Percentiles rank a stretch among this genome's conserved stretches.
Evolutionary conservation across 1,140 invertebrate genomes (phyloP).

Genomic region (Megalopta genalis): DNA sequence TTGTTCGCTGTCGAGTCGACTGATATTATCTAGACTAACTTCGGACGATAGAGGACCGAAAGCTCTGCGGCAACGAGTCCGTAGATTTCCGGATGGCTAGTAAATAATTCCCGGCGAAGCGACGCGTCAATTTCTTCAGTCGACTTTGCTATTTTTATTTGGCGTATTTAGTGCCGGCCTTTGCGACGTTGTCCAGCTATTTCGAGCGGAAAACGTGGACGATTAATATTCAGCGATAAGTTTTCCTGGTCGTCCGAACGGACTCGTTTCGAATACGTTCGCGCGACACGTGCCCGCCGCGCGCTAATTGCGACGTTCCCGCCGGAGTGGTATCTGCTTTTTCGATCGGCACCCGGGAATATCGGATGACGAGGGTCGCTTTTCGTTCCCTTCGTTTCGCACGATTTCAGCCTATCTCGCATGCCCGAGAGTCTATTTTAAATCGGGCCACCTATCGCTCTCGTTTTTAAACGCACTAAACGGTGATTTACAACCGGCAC

Average conservation of each 20-base stretch:
- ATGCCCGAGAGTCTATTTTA: constrained; percentile 54
- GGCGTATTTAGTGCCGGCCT: no score
- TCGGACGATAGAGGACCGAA: no score
- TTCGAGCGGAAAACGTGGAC: constrained; percentile 19
- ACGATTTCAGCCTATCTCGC: constrained; percentile 37
- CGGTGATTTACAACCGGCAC: constrained; percentile 55
- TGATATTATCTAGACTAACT: no score
- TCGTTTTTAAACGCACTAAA: constrained; percentile 64
- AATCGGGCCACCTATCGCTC: constrained; percentile 60
- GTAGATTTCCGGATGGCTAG: no score
- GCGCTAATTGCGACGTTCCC: no score
- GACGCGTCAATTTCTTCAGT: no score
- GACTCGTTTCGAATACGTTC: no score
- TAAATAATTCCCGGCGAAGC: no score
- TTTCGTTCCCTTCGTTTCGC: constrained; percentile 30
- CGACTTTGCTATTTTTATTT: no score
- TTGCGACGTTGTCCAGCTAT: constrained; percentile 27
- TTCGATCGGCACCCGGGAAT: constrained; percentile 5
- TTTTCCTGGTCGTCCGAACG: background rate
- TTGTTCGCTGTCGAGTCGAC: no score
- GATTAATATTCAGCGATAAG: constrained; percentile 26
- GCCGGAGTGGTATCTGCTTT: background rate
- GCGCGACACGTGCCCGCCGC: no score
- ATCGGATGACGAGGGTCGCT: constrained; percentile 31
- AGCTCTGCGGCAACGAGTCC: no score